Conservation (phyloP, 2,113 vertebrate species). For the Actinemys pallida region DNA sequence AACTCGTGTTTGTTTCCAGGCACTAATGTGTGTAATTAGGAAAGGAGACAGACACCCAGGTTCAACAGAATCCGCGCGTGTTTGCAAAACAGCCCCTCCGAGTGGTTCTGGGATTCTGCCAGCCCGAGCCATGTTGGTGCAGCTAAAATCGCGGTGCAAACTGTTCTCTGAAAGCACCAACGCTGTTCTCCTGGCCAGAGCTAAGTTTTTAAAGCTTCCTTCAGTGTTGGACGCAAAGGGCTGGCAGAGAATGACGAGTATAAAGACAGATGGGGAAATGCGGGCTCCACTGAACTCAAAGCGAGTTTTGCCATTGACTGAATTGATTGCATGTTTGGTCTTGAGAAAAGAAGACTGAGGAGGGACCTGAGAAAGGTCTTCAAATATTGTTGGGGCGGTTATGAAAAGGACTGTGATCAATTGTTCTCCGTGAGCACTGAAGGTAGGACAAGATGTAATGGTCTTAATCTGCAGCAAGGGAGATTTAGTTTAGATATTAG, state of each 20-base stretch:
- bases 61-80: not conserved
- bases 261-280: not conserved
- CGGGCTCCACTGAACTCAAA: fast-evolving
- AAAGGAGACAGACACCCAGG: not conserved
- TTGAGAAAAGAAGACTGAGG: not conserved
- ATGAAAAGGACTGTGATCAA: not conserved
- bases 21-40: not conserved
- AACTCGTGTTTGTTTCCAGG: not conserved
- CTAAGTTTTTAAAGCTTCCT: not conserved
- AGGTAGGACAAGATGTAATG: not conserved
- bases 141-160: not conserved
- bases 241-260: not conserved
- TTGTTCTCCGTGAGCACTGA: not conserved
- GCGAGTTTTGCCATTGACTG: not conserved
- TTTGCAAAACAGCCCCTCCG: not conserved
- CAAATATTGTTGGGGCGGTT: not conserved
- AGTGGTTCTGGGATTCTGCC: not conserved
- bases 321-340: not conserved
- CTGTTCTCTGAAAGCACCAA: not conserved
- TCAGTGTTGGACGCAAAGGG: not conserved
- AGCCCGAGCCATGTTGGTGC: not conserved
- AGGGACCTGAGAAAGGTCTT: not conserved
- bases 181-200: not conserved
- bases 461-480: not conserved
- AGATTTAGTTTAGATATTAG: not conserved